Percentiles rank a stretch among this genome's conserved stretches.
These are phyloP conservation scores for Odontomachus brunneus DNA, from an alignment of 1,140 invertebrate genomes.

Conservation along the genomic window DNA sequence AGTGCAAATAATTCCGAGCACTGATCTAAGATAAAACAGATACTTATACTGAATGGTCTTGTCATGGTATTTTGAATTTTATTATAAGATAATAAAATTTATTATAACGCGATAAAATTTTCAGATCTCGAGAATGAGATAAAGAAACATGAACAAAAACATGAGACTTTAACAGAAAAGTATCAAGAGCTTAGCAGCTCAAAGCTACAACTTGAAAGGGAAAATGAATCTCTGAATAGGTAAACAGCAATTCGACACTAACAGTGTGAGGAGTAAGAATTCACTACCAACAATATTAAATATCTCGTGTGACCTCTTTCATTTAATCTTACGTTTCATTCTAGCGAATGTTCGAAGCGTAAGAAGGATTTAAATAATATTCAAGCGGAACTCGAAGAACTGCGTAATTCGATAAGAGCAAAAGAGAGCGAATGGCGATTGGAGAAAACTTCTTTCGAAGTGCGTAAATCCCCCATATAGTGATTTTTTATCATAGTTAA, in stretches of 20 bases:
- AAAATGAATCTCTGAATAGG: constrained; percentile 85
- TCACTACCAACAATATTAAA: constrained; percentile 49
- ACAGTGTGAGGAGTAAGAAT: constrained; percentile 57
- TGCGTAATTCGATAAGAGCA: constrained; percentile 89
- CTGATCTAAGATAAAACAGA: too few species aligned
- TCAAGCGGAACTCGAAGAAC: constrained; percentile 88
- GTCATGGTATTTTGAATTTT: too few species aligned
- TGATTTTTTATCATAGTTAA: constrained; percentile 10
- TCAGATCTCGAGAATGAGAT: constrained; percentile 89
- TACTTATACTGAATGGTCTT: too few species aligned
- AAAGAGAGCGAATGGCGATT: constrained; percentile 91
- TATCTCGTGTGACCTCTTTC: constrained; percentile 45
- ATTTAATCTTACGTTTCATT: constrained; percentile 45
- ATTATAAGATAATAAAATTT: neutral
- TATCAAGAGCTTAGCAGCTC: constrained; percentile 93
- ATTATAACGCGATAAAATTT: constrained; percentile 66
- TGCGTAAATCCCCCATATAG: constrained; percentile 75
- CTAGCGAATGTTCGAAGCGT: constrained; percentile 83
- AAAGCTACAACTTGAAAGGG: constrained; percentile 84
- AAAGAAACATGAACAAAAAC: constrained; percentile 89
- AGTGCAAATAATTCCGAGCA: too few species aligned
- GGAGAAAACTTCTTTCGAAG: constrained; percentile 91
- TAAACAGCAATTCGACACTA: constrained; percentile 69
- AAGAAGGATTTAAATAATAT: constrained; percentile 87
- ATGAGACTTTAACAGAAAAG: constrained; percentile 92